Percentiles rank a stretch among this genome's conserved stretches.
Conservation (phyloP, 2,113 vertebrate genomes). For the Pterocles burchelli region DNA sequence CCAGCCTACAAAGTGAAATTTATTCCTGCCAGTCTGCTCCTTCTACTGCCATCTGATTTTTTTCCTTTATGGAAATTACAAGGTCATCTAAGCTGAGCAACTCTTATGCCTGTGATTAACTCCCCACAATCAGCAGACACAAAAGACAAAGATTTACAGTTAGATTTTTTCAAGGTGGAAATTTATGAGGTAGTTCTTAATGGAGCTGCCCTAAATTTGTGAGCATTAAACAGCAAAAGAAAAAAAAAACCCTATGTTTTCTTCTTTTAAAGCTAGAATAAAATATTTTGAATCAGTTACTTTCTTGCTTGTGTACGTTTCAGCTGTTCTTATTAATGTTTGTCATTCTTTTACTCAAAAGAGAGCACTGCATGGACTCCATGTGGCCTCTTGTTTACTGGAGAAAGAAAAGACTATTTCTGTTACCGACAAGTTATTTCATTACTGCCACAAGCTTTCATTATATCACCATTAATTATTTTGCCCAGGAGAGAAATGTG, state of each 20-base stretch:
- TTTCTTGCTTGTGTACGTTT: neutral
- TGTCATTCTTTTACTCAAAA: neutral
- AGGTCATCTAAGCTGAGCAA: constrained; percentile 26
- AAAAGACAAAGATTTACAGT: constrained; percentile 55
- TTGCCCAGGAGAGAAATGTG: neutral
- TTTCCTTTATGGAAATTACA: constrained; percentile 32
- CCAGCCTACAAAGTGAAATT: neutral
- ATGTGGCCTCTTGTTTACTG: neutral
- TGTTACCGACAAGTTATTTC: neutral
- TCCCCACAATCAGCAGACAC: neutral
- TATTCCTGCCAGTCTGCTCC: constrained; percentile 1
- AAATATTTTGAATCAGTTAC: neutral
- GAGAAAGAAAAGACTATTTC: neutral
- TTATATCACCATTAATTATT: constrained; percentile 15
- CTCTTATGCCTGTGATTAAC: constrained; percentile 37
- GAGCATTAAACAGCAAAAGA: neutral
- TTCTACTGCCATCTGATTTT: constrained; percentile 1
- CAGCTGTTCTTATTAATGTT: neutral
- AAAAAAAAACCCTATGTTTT: neutral
- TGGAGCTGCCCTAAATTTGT: constrained; percentile 7
- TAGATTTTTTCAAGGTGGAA: constrained; percentile 54
- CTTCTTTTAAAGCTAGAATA: neutral
- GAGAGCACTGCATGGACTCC: neutral
- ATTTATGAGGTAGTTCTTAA: constrained; percentile 26
- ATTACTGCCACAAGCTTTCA: neutral